phyloP scores from a whole-genome alignment of 2,113 vertebrate species.

The Ctenomys sociabilis region DNA sequence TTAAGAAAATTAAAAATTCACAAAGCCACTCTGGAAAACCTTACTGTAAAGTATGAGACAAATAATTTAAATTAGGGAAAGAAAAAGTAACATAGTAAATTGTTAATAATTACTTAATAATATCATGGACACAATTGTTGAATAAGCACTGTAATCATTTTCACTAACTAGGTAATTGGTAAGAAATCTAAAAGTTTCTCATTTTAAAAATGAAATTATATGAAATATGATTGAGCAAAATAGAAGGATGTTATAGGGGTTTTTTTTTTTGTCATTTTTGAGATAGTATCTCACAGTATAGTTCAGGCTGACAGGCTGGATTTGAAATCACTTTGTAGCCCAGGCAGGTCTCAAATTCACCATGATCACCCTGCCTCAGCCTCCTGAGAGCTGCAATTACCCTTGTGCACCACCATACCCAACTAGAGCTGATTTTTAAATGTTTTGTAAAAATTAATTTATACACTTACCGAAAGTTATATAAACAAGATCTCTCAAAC shows the following conservation, averaged over 20 bases:
- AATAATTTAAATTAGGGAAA: conserved; percentile 16
- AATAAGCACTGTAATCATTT: not conserved
- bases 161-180: conserved; percentile 5
- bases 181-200: not conserved
- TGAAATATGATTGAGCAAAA: not conserved
- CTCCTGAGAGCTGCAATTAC: too few relatives aligned
- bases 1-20: not conserved
- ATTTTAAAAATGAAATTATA: not conserved
- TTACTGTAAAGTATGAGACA: not conserved
- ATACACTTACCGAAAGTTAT: not conserved
- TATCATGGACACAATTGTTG: not conserved
- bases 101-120: not conserved
- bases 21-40: not conserved
- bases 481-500: not conserved
- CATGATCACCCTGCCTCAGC: too few relatives aligned
- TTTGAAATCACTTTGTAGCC: too few relatives aligned
- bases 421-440: not conserved
- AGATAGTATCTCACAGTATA: too few relatives aligned
- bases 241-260: not conserved
- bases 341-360: too few relatives aligned
- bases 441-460: not conserved
- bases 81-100: not conserved
- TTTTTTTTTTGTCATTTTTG: too few relatives aligned
- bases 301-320: too few relatives aligned
- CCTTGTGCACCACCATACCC: too few relatives aligned